Base-by-base conservation (phyloP, 2,797 vertebrate genomes). In the Dendrocincla tyrannina region DNA sequence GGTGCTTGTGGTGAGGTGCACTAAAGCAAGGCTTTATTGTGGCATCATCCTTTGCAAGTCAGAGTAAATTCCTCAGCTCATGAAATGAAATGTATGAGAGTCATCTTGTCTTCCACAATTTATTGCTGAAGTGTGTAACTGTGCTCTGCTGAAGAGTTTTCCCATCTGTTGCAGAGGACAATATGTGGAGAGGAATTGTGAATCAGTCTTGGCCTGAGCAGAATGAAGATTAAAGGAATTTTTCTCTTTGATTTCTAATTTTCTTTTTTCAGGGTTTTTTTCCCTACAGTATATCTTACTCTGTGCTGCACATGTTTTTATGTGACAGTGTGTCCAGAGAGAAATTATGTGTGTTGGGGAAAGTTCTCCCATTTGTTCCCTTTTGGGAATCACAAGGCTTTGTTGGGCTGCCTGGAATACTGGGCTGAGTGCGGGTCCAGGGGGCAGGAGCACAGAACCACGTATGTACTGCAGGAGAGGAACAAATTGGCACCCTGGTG, bases 391-490 rank as follows among this genome's bases (percentile, higher is more conserved):
- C 25, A 13, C 10, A 22, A 35, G 62, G n/a, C 13, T 78, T 30
- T 27, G 8, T 33, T 77, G 49, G n/a, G 13, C 18, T 22, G 32
- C 13, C 30, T 64, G 74, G 27, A 46, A 9, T 33, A 4, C 3
- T 39, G 55, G 33, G 24, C 60, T 53, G 58, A 37, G 35, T 13
- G 14, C 17, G 11, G 44, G 20, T 67, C 25, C 22, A 10, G 20
- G 30, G 33, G 39, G 9, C 42, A 18, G 64, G 33, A 42, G 0
- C 41, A 6, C 2, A 8, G 33, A 32, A 30, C 47, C 53, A 15
- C 16, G 6, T 0, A 0, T 9, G 37, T 16, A 7, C 53, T 9
- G 1, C 23, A 2, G 3, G 17, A 56, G 69, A 33, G 46, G 28
- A 39, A 4, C 2, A 12, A 37, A 20, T 13, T 13, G 33, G 23